Evolutionary conservation across 30 jellyfish, hydroid and myxozoan genomes (phyloP).

Genomic region (Chironex yamaguchii): DNA sequence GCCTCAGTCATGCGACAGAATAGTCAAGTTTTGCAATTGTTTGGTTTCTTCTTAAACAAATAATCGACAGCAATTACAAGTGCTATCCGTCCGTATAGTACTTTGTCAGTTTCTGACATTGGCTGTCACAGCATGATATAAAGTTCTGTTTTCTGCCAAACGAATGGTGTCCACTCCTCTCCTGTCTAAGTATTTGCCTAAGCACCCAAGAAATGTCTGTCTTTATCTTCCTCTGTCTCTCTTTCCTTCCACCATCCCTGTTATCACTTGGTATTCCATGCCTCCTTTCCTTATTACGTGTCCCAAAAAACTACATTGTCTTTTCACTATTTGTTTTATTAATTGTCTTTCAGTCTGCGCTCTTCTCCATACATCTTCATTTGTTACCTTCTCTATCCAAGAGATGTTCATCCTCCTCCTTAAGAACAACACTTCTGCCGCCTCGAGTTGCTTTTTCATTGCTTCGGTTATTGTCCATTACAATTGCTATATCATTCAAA

Average conservation of each 20-base stretch:
- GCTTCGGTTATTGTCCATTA: too few species aligned
- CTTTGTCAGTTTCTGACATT: too few species aligned
- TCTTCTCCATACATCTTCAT: conserved; percentile 52
- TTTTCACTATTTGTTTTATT: conserved; percentile 36
- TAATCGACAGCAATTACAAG: too few species aligned
- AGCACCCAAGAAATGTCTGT: conserved; percentile 37
- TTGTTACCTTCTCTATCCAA: conserved; percentile 51
- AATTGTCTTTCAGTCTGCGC: conserved; percentile 60
- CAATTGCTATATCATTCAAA: too few species aligned
- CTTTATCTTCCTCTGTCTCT: conserved; percentile 35
- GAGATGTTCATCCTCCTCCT: conserved; percentile 47
- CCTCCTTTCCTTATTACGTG: conserved; percentile 30
- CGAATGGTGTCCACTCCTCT: conserved; percentile 36
- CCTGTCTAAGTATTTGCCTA: conserved; percentile 33
- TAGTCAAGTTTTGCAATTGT: too few species aligned
- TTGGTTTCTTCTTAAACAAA: too few species aligned
- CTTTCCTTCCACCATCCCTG: conserved; percentile 38
- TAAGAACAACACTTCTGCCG: conserved; percentile 23
- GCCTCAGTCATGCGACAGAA: too few species aligned
- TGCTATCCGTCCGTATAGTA: too few species aligned
- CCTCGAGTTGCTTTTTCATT: conserved; percentile 40
- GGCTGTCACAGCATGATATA: conserved; percentile 42
- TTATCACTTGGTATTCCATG: conserved; percentile 48
- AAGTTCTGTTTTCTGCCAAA: conserved; percentile 13
- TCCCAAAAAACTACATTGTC: conserved; percentile 44